phyloP scores from a whole-genome alignment of 2,888 invertebrate genomes.

The Ernsta delagoae region DNA sequence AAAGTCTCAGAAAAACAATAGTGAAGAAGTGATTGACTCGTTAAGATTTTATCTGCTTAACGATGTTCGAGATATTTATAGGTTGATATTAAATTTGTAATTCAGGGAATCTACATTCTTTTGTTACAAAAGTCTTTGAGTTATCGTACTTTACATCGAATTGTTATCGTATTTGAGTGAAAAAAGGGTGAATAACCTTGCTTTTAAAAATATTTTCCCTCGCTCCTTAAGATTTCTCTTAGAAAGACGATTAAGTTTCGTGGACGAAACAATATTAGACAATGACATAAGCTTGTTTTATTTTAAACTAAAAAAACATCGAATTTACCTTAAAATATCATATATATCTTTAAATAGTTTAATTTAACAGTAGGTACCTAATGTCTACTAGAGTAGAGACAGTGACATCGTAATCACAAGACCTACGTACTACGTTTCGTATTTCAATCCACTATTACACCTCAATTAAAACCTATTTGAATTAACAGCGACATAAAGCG shows the following conservation, averaged over 20 bases:
- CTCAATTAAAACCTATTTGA: slow-evolving; percentile 56
- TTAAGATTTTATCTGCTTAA: slow-evolving; percentile 25
- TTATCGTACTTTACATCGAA: slow-evolving; percentile 12
- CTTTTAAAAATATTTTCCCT: too few species aligned
- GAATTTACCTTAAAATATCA: too few species aligned
- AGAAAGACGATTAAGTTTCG: too few species aligned
- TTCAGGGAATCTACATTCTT: slow-evolving; percentile 18
- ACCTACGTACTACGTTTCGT: neutral
- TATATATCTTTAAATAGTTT: too few species aligned
- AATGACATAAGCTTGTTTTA: too few species aligned
- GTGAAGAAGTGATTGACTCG: slow-evolving; percentile 18
- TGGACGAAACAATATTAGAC: too few species aligned
- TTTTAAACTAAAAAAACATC: too few species aligned
- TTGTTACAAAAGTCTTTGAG: slow-evolving; percentile 5
- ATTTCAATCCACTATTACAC: slow-evolving; percentile 41
- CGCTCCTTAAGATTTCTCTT: too few species aligned
- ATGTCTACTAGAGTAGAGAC: neutral
- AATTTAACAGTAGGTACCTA: too few species aligned
- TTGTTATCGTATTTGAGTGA: neutral
- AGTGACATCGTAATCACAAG: neutral
- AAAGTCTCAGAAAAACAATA: neutral
- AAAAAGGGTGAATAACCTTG: neutral
- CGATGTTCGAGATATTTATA: slow-evolving; percentile 23
- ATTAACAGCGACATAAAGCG: slow-evolving; percentile 54
- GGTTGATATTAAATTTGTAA: slow-evolving; percentile 22